Conservation (phyloP, 2,888 invertebrate genomes). For the Galeopsomyia nigrocyanea region DNA sequence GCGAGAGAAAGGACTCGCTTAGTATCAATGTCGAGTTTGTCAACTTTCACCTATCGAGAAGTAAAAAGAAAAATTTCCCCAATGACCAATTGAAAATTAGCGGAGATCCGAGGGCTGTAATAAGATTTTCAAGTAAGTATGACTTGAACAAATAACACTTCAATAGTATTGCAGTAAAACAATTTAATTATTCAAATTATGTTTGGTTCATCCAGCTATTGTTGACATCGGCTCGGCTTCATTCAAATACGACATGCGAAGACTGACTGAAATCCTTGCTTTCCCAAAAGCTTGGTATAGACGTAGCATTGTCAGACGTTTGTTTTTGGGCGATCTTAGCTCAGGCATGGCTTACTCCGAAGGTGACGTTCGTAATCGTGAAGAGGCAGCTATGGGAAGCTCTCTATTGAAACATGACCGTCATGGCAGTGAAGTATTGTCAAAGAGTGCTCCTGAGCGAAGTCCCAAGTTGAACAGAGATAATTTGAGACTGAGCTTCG, state of each 20-base stretch:
- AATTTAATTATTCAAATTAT: conserved; percentile 2
- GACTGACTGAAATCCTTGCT: conserved; percentile 95
- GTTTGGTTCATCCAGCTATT: conserved; percentile 76
- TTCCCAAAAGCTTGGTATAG: conserved; percentile 99
- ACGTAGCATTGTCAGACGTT: conserved; percentile 89
- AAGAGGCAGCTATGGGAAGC: conserved; percentile 64
- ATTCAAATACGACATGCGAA: conserved; percentile 98
- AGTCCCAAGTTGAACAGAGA: conserved; percentile 71
- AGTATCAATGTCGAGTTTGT: conserved; percentile 98
- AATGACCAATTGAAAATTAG: conserved; percentile 66
- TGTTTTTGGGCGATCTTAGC: conserved; percentile 94
- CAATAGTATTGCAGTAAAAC: conserved; percentile 10
- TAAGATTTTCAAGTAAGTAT: conserved; percentile 87
- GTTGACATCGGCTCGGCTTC: conserved; percentile 96
- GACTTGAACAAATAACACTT: not conserved
- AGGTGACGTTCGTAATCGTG: conserved; percentile 65
- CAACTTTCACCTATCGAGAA: conserved; percentile 93
- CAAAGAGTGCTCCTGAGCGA: conserved; percentile 63
- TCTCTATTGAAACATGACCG: conserved; percentile 63
- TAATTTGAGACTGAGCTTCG: conserved; percentile 73
- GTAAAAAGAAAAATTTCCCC: conserved; percentile 88
- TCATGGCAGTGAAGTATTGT: conserved; percentile 57
- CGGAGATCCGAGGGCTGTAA: conserved; percentile 85
- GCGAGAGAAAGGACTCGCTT: conserved; percentile 93
- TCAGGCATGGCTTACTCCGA: conserved; percentile 69